Evolutionary conservation across 1,140 invertebrate genomes (phyloP).

Genomic region (Lordiphosa clarofinis): DNA sequence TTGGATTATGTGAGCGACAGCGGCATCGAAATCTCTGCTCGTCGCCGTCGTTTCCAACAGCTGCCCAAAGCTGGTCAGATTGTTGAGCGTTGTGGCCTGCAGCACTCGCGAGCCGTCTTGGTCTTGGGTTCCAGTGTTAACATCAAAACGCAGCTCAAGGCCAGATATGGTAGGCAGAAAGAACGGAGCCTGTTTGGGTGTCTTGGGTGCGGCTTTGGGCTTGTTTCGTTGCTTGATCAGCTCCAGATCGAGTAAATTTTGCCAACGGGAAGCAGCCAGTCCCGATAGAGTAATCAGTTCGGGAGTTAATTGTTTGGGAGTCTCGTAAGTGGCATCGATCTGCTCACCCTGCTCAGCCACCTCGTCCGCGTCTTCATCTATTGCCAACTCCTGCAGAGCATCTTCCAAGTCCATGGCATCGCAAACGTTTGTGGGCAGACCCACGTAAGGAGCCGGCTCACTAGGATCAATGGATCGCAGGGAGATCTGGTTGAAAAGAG

Average conservation of each 20-base stretch:
- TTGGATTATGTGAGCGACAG: slow-evolving; percentile 88
- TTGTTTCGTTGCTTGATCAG: slow-evolving; percentile 95
- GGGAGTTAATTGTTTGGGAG: slow-evolving; percentile 88
- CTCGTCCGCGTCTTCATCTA: slow-evolving; percentile 51
- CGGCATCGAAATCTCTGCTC: slow-evolving; percentile 80
- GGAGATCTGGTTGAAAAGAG: slow-evolving; percentile 89
- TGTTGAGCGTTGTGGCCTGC: slow-evolving; percentile 82
- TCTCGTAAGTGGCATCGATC: slow-evolving; percentile 81
- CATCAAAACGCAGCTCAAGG: slow-evolving; percentile 90
- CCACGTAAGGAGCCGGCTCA: slow-evolving; percentile 82
- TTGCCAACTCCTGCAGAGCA: slow-evolving; percentile 60
- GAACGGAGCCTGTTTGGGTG: slow-evolving; percentile 93
- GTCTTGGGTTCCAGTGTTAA: slow-evolving; percentile 80
- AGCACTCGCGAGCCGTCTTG: slow-evolving; percentile 81
- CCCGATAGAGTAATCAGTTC: slow-evolving; percentile 93
- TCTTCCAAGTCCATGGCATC: slow-evolving; percentile 66
- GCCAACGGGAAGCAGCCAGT: slow-evolving; percentile 93
- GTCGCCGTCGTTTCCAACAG: slow-evolving; percentile 80
- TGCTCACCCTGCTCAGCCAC: slow-evolving; percentile 80
- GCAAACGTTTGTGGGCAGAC: slow-evolving; percentile 81
- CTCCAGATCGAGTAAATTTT: slow-evolving; percentile 95
- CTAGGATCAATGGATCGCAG: slow-evolving; percentile 86
- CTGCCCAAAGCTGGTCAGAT: slow-evolving; percentile 85
- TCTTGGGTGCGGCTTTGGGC: slow-evolving; percentile 90
- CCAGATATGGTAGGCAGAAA: slow-evolving; percentile 95